Percentiles rank a stretch among this genome's conserved stretches.
Conservation (phyloP, 2,888 invertebrate species). For the Morinoia aosen region DNA sequence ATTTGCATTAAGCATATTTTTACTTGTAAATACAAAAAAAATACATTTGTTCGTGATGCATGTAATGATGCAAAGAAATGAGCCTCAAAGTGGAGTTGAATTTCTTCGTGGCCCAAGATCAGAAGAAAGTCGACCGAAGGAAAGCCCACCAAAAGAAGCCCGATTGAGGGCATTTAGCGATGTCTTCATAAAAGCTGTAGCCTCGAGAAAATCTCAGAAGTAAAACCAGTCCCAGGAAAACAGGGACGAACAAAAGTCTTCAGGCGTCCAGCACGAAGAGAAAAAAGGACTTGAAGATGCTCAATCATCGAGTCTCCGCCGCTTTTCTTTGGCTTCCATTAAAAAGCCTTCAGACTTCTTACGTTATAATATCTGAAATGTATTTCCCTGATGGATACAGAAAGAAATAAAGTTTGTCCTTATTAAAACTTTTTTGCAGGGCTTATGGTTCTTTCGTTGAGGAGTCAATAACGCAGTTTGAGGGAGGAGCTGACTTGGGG, state of each 20-base stretch:
- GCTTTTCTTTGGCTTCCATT: neutral
- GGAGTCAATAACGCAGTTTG: conserved; percentile 1
- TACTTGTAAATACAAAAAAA: too few species aligned
- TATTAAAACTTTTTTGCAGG: neutral
- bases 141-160: too few species aligned
- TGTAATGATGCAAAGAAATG: too few species aligned
- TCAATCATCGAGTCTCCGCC: neutral
- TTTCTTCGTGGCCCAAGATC: too few species aligned
- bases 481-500: neutral
- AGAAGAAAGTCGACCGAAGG: too few species aligned
- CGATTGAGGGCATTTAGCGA: neutral
- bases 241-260: neutral
- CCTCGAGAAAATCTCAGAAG: neutral
- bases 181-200: neutral
- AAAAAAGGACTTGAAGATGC: neutral
- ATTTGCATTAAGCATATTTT: too few species aligned
- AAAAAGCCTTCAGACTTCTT: neutral
- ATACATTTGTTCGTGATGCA: too few species aligned
- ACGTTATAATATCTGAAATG: neutral
- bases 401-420: conserved; percentile 24
- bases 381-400: neutral
- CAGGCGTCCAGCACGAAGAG: neutral
- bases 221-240: neutral
- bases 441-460: neutral
- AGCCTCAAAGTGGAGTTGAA: too few species aligned